Conservation (phyloP, 2,113 vertebrate genomes). For the Perognathus longimembris region DNA sequence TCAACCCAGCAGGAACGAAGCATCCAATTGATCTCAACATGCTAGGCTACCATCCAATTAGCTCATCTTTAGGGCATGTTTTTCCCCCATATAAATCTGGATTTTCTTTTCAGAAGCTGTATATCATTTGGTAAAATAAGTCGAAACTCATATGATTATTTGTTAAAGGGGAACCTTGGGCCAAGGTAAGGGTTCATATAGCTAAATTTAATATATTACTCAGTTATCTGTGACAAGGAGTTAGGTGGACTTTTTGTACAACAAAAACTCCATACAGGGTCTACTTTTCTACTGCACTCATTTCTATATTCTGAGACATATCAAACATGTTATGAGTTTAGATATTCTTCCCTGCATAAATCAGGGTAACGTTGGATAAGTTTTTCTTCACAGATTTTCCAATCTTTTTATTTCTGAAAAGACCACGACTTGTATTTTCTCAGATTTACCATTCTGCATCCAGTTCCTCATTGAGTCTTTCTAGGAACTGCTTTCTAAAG, state of each 20-base stretch:
- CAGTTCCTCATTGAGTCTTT: not conserved
- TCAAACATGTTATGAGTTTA: not conserved
- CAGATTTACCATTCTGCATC: not conserved
- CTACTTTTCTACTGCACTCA: not conserved
- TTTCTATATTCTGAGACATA: slow-evolving; percentile 1
- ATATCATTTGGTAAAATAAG: slow-evolving; percentile 26
- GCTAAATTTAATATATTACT: not conserved
- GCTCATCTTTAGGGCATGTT: not conserved
- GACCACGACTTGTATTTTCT: not conserved
- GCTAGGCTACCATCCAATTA: not conserved
- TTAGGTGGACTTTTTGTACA: not conserved
- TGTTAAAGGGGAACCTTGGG: not conserved
- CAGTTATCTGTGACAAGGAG: not conserved
- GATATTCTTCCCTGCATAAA: not conserved
- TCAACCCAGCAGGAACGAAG: not conserved
- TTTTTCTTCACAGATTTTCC: not conserved
- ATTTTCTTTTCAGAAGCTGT: slow-evolving; percentile 10
- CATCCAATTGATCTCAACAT: not conserved
- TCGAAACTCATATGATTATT: slow-evolving; percentile 7
- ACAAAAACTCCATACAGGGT: not conserved
- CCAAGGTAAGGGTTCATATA: not conserved
- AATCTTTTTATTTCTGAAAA: slow-evolving; percentile 20
- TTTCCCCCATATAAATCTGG: not conserved
- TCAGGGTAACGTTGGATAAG: not conserved
- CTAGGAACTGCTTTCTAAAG: slow-evolving; percentile 46